Evolutionary conservation across 92 coral and sea anemone genomes (phyloP), one percentile per base, ranked within the genome.

Genomic region (Epizoanthus stellaris): DNA sequence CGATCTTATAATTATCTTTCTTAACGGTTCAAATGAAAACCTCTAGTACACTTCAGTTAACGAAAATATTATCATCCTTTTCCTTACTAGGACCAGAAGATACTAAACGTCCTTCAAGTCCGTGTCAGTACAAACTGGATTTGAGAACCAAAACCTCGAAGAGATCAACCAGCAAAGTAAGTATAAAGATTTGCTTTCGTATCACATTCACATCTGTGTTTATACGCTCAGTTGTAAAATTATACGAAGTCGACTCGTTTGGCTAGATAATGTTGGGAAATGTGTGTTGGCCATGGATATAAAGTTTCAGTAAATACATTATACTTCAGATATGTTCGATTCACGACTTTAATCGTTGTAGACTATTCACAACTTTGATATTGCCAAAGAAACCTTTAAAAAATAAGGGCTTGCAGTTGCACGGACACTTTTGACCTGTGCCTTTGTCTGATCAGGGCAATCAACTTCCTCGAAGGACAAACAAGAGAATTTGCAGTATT

Each of bases 1-100:
- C 21, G 56, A 43, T 63, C 47, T 0, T 49, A 8, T 45, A 45
- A 45, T 49, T 49, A 49, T 49, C 80, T 75, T 36, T 54, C 17
- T 79, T 60, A 79, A 79, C 83, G 83, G 83, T 79, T 79, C 60
- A 79, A 42, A 79, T 62, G 73, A 79, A 17, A 63, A 19, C 45
- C 45, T 43, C 65, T 63, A 64, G 21, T 14, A 25, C 25, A 58
- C 20, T 76, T 40, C 16, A 14, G 4, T 54, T 38, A 7, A 17
- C 20, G 39, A 17, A 42, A 62, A 13, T 21, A 6, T 64, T 20
- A 42, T 43, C 21, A 45, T 5, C 36, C 0, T 20, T 79, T 59
- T 3, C 5, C 61, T 59, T 16, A 39, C 60, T 43, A 42, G 21
- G 59, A 68, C 30, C 73, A 59, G 43, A 52, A 79, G 59, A 76